Percentiles rank a stretch among this genome's conserved stretches.
These are phyloP conservation scores for Plebejus argus DNA, from an alignment of 2,888 invertebrate genomes.

Conservation along the genomic window DNA sequence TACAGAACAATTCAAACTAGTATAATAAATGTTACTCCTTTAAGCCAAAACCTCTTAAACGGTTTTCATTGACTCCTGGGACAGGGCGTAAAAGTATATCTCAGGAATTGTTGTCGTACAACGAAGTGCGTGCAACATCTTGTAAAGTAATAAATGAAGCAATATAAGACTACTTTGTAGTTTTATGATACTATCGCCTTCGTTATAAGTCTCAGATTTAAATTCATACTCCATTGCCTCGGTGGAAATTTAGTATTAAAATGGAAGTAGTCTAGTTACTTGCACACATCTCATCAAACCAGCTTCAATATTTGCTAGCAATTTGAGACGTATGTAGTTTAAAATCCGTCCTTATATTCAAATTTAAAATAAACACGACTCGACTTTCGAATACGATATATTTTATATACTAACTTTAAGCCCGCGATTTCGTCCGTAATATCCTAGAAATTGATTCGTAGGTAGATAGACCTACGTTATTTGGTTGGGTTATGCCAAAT, in stretches of 20 bases:
- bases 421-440: not conserved
- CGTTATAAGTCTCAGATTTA: not conserved
- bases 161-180: not conserved
- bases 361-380: constrained; percentile 19
- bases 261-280: not conserved
- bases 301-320: constrained; percentile 22
- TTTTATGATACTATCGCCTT: not conserved
- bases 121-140: not conserved
- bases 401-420: not conserved
- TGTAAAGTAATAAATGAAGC: not conserved
- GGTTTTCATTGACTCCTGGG: too few relatives aligned
- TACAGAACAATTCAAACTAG: too few relatives aligned
- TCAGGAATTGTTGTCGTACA: not conserved
- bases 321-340: not conserved
- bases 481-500: too few relatives aligned
- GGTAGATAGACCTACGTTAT: not conserved
- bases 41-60: too few relatives aligned
- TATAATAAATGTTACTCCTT: too few relatives aligned
- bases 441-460: not conserved
- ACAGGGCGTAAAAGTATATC: too few relatives aligned
- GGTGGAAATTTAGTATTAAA: not conserved
- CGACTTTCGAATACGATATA: not conserved
- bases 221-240: not conserved
- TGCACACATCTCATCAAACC: not conserved
- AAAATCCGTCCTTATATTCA: constrained; percentile 11